Evolutionary conservation across 1,140 invertebrate species (phyloP), one percentile per base, ranked within the genome.

Genomic region (Drosophila funebris): DNA sequence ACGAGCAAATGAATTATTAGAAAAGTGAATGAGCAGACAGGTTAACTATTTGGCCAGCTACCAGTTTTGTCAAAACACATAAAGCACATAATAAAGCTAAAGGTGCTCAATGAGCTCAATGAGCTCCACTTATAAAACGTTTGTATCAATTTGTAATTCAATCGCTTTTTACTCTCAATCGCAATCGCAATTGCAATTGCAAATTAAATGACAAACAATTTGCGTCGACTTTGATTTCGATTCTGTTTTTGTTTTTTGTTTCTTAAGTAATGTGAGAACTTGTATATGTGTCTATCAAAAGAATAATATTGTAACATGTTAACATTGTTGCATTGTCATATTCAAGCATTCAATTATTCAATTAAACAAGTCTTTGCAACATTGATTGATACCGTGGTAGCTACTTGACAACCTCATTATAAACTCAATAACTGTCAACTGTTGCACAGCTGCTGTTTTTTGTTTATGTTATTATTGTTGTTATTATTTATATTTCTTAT

Each of bases 171-270:
- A 13, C 64, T 60, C 56, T 46, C 37, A n/a, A n/a, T n/a, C 46
- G 50, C 33, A 71, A 64, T 56, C 50, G 50, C 61, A 22, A 69
- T 62, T 69, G 48, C 29, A 71, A 71, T 66, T 66, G 61, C 61
- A 36, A 69, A 67, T 27, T 14, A 58, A 29, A 57, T 56, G 54
- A 13, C 24, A 63, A 1, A 20, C 36, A 31, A 63, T 53, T 53
- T n/a, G n/a, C n/a, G n/a, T n/a, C n/a, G n/a, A n/a, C n/a, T 64
- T 37, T 20, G 31, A 46, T 18, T 54, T 64, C n/a, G n/a, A n/a
- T 52, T 29, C 31, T 22, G 58, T 50, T 37, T 50, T 50, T 8
- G 1, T 5, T 13, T 37, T 36, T 22, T 3, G 8, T n/a, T 8
- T 33, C 4, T 24, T 56, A 37, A 56, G 13, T 56, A 24, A 27